phyloP scores from a whole-genome alignment of 2,797 vertebrate genomes.

The Mormyrops attenuatus region DNA sequence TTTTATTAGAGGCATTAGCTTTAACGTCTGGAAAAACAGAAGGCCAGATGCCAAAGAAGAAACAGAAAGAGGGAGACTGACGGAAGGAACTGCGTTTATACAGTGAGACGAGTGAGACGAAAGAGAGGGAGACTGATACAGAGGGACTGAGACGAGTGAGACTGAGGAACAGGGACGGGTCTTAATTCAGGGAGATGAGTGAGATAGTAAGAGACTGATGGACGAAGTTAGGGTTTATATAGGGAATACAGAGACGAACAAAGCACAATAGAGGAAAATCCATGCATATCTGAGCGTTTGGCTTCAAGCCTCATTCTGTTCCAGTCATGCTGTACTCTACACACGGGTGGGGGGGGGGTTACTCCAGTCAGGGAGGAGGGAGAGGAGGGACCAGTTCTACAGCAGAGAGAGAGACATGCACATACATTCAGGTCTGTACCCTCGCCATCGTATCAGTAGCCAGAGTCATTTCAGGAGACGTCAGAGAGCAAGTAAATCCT shows the following conservation, averaged over 20 bases:
- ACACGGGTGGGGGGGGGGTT: background rate
- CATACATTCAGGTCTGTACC: background rate
- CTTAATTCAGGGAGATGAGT: background rate
- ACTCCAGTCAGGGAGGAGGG: background rate
- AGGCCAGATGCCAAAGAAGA: constrained; percentile 48
- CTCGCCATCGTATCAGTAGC: background rate
- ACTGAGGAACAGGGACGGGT: background rate
- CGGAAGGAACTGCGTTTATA: constrained; percentile 20
- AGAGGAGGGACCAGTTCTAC: background rate
- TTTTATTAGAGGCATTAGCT: constrained; percentile 54
- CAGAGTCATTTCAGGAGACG: background rate
- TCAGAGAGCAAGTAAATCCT: constrained; percentile 40
- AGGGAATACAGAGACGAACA: background rate
- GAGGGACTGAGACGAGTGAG: background rate
- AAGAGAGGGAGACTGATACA: background rate
- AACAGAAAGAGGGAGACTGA: constrained; percentile 41
- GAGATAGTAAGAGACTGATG: background rate
- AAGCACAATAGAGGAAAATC: constrained; percentile 31
- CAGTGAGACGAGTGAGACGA: background rate
- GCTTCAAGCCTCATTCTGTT: constrained; percentile 23
- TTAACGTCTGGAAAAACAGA: constrained; percentile 58
- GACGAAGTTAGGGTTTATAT: background rate
- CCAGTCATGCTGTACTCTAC: background rate
- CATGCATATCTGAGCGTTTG: constrained; percentile 45
- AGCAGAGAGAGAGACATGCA: background rate